Evolutionary conservation across 37 sponge, comb jelly and placozoan species (phyloP), one percentile per base, ranked within the genome.

Genomic region (Chondrilla cf. caribensis): DNA sequence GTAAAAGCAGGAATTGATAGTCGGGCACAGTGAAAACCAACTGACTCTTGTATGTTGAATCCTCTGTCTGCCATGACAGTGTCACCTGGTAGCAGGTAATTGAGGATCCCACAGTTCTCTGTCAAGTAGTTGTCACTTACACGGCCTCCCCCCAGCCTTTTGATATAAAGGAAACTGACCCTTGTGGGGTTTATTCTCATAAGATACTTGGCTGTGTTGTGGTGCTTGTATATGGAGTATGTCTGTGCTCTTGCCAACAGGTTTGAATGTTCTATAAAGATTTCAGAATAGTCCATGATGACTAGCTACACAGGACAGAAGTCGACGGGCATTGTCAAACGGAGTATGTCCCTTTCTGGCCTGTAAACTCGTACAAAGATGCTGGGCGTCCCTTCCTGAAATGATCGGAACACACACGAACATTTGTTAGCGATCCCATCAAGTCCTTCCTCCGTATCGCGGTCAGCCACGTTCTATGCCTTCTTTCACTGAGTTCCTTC

Each of bases 341-440:
- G 40, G 4, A 90, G 58, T 33, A 41, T 66, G 15, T 85, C 89
- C 36, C 86, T 35, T 17, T 85, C 83, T 47, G 89, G 89, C 86
- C 92, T n/a, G n/a, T n/a, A n/a, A n/a, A n/a, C n/a, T n/a, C n/a
- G n/a, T n/a, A n/a, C n/a, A n/a, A n/a, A n/a, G n/a, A n/a, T n/a
- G n/a, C n/a, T n/a, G n/a, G n/a, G n/a, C n/a, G n/a, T n/a, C n/a
- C n/a, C n/a, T n/a, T n/a, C n/a, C n/a, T n/a, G n/a, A n/a, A n/a
- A n/a, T n/a, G n/a, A n/a, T n/a, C n/a, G n/a, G n/a, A n/a, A n/a
- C n/a, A n/a, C n/a, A n/a, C n/a, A n/a, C n/a, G n/a, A 90, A n/a
- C n/a, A n/a, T n/a, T n/a, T n/a, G n/a, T n/a, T n/a, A n/a, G n/a
- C n/a, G n/a, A n/a, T n/a, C n/a, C n/a, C n/a, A n/a, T n/a, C n/a